Conservation (phyloP, 2,113 vertebrate genomes). For the Dasyprocta punctata region DNA sequence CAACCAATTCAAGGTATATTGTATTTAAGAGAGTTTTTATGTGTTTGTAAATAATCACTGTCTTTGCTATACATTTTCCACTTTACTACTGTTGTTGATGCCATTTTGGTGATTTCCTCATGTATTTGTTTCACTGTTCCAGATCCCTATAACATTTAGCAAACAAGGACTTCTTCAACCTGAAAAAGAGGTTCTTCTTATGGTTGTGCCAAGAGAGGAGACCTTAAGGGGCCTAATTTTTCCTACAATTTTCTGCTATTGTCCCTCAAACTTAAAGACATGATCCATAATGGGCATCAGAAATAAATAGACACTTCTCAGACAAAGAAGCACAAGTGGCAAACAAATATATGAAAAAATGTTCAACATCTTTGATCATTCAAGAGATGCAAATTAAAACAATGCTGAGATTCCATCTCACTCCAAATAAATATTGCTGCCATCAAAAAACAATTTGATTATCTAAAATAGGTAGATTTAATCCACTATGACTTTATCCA, state of each 20-base stretch:
- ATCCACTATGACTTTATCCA: background rate
- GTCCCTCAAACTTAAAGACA: background rate
- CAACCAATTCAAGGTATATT: background rate
- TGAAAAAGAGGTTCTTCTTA: slow-evolving; percentile 69
- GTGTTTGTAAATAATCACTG: background rate
- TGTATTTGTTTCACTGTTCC: background rate
- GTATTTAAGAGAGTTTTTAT: slow-evolving; percentile 4
- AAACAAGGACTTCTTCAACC: slow-evolving; percentile 45
- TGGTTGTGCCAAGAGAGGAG: background rate
- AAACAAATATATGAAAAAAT: too few species aligned
- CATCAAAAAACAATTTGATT: background rate
- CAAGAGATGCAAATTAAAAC: background rate
- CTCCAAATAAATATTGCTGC: background rate
- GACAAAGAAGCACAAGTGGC: background rate
- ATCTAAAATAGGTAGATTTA: background rate
- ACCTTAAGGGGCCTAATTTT: background rate
- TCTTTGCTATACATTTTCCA: background rate
- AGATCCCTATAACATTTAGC: slow-evolving; percentile 56
- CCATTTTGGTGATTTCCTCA: slow-evolving; percentile 55
- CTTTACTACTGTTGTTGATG: slow-evolving; percentile 19
- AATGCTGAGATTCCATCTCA: background rate
- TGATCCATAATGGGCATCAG: background rate
- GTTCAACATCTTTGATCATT: background rate
- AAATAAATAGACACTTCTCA: background rate
- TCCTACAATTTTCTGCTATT: background rate